These are phyloP conservation scores for Zosterops hypoxanthus DNA, from an alignment of 2,113 vertebrate species.

Conservation along the genomic window DNA sequence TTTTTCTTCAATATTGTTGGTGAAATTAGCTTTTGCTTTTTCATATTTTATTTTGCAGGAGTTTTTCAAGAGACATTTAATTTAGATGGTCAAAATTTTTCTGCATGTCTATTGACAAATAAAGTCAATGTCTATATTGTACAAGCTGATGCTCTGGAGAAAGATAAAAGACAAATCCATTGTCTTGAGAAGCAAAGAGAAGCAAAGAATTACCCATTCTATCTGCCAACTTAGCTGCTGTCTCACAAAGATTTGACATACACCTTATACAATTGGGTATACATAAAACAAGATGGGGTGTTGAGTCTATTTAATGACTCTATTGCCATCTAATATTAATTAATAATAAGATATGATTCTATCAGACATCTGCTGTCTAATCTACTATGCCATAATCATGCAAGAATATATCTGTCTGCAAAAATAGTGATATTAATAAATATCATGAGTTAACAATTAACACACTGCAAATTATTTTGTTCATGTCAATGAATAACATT, in stretches of 20 bases:
- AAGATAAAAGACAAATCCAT: not conserved
- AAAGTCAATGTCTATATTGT: not conserved
- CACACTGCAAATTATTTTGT: not conserved
- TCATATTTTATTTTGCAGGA: not conserved
- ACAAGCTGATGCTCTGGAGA: not conserved
- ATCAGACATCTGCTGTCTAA: not conserved
- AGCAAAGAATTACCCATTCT: not conserved
- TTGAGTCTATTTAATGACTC: not conserved
- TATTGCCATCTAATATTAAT: not conserved
- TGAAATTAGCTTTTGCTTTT: not conserved
- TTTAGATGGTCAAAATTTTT: not conserved
- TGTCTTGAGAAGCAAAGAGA: not conserved
- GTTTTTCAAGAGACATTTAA: not conserved
- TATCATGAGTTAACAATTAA: not conserved
- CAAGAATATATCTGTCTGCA: not conserved
- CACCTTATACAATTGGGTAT: not conserved
- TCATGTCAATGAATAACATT: not conserved
- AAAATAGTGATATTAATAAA: not conserved
- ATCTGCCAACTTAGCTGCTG: not conserved
- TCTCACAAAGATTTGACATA: not conserved
- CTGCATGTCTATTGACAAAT: not conserved
- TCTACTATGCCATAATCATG: not conserved
- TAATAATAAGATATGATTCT: not conserved
- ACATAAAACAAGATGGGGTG: not conserved
- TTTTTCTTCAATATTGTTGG: not conserved